A percentile compares a stretch with the other conserved stretches of the same genome.
Conservation (phyloP, 2,113 vertebrate genomes). For the Phodopus roborovskii region DNA sequence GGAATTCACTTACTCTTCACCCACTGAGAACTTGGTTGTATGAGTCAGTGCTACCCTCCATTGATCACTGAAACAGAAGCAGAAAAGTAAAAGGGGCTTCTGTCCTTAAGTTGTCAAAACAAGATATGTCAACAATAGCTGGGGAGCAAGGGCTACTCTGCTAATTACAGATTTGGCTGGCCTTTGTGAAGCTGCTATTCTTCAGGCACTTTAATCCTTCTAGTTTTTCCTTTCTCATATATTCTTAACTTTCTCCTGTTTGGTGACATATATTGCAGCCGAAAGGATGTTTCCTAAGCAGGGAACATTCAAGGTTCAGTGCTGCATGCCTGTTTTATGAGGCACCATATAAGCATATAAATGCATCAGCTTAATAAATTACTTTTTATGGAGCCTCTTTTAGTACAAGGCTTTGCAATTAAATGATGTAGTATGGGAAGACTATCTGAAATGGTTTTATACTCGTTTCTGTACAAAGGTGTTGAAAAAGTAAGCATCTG, state of each 20-base stretch:
- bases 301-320: not conserved
- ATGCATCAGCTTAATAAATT: constrained; percentile 45
- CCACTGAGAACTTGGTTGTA: not conserved
- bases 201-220: constrained; percentile 45
- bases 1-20: constrained; percentile 9
- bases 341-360: not conserved
- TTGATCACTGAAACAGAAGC: constrained; percentile 62
- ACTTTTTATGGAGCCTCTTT: constrained; percentile 38
- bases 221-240: not conserved
- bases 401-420: constrained; percentile 27
- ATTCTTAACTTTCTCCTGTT: constrained; percentile 25
- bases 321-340: not conserved
- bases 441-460: constrained; percentile 29
- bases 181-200: constrained; percentile 47
- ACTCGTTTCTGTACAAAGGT: constrained; percentile 17
- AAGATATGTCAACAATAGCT: constrained; percentile 66
- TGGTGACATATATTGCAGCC: not conserved
- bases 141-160: not conserved
- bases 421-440: not conserved
- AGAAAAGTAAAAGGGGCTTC: constrained; percentile 51
- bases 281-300: constrained; percentile 26
- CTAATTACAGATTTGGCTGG: constrained; percentile 68
- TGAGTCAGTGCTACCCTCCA: not conserved
- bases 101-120: constrained; percentile 71
- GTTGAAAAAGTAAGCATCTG: constrained; percentile 47